Base-by-base conservation (phyloP, 2,113 vertebrate species). In the Hassar affinis region DNA sequence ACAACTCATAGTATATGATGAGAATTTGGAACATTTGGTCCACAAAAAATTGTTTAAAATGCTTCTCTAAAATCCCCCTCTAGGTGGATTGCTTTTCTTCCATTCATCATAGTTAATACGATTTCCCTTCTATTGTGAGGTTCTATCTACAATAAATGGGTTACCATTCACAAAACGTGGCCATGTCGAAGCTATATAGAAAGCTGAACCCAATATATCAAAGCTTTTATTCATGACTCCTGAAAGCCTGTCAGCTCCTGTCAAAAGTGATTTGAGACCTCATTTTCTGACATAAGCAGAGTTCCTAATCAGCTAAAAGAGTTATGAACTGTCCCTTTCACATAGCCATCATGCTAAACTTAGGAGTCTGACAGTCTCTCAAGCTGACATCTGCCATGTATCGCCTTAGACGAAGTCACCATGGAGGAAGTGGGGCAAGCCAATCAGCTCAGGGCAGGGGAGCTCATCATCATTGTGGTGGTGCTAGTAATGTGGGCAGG, bases 401-500 rank as follows among this genome's bases (percentile, higher is more conserved):
- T 84, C 78, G 84, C 85, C 45, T 30, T 92, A 99, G 97, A 99
- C 89, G 97, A 98, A 89, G 97, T 98, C 90, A 99, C 95, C 0
- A 97, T 98, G 96, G 95, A 97, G 89, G 97, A 97, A 91, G 95
- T 98, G 92, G 97, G 91, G 15, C 95, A 93, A 91, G 94, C 93
- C 51, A 90, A 89, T 59, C 96, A 97, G 93, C 93, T 98, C 84
- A 91, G 96, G 87, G 96, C 96, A 0, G 97, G 96, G 17, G 97
- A 98, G 91, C 91, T 98, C 62, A 96, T 99, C 92, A 97, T 98
- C 93, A 98, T 99, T 2, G 95, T 97, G 0, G 96, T 98, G 91
- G 97, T 98, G 84, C 92, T 99, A 38, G 95, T 98, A 79, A 98
- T 98, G 97, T 98, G 97, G 96, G 97, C 97, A 89, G 97, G 97